These are phyloP conservation scores for Ctenopoma multispine DNA, from an alignment of 2,797 vertebrate species.

Conservation along the genomic window DNA sequence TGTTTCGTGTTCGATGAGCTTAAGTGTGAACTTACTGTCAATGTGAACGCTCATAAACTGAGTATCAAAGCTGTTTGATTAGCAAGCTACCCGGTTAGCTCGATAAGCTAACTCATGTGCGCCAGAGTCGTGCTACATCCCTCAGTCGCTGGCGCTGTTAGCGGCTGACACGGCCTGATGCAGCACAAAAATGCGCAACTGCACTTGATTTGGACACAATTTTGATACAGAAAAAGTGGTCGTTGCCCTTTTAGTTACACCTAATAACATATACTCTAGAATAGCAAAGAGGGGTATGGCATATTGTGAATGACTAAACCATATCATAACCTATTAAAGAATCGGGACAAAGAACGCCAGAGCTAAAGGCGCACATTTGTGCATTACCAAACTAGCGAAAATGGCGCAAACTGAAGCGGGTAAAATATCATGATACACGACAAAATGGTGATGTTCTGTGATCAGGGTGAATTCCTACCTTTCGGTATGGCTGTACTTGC, in stretches of 20 bases:
- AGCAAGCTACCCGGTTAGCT: slow-evolving; percentile 71
- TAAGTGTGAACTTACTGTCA: slow-evolving; percentile 8
- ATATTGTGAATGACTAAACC: background rate
- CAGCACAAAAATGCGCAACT: slow-evolving; percentile 81
- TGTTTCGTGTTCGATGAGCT: background rate
- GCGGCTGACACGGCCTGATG: slow-evolving; percentile 80
- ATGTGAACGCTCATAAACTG: slow-evolving; percentile 5
- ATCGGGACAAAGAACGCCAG: slow-evolving; percentile 84
- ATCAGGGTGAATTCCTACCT: slow-evolving; percentile 65
- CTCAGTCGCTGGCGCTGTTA: slow-evolving; percentile 74
- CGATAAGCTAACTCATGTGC: slow-evolving; percentile 78
- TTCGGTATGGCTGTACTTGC: slow-evolving; percentile 73
- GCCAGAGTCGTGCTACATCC: slow-evolving; percentile 70
- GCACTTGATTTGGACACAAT: slow-evolving; percentile 69
- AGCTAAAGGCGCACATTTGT: slow-evolving; percentile 83
- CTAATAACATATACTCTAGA: background rate
- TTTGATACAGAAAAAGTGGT: slow-evolving; percentile 29
- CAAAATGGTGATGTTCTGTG: slow-evolving; percentile 19
- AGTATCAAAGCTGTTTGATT: slow-evolving; percentile 23
- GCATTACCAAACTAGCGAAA: slow-evolving; percentile 84
- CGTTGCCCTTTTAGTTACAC: background rate
- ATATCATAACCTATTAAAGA: slow-evolving; percentile 61
- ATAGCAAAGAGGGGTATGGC: background rate
- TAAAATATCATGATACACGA: slow-evolving; percentile 71
- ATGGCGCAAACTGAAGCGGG: slow-evolving; percentile 80